Evolutionary conservation across 2,113 vertebrate genomes (phyloP), one percentile per base, ranked within the genome.

Genomic region (Picathartes gymnocephalus): DNA sequence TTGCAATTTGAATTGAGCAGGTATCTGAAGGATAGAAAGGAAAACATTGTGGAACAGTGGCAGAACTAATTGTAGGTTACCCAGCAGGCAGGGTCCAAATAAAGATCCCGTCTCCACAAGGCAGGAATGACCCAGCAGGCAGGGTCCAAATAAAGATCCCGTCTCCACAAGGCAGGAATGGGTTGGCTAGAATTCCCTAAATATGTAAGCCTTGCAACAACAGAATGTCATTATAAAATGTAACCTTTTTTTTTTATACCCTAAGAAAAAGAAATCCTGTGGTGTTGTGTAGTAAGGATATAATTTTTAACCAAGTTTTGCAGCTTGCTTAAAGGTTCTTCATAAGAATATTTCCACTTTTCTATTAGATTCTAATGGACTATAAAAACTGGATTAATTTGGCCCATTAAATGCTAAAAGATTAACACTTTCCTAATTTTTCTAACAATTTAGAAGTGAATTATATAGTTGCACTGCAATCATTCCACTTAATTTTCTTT

Each of bases 401-500:
- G 42, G 21, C 58, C 35, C n/a, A 73, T 92, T 89, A 85, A 78
- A 69, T 93, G 79, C 81, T 83, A 86, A 81, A 82, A 90, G 69
- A 81, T 72, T 73, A 84, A 84, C 50, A 72, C 25, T 84, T 78
- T 61, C 60, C 39, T 85, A n/a, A 61, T 94, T 94, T 92, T 85
- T 56, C 74, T 80, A 70, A 68, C 73, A 76, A 70, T 83, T 89
- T 76, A 81, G 60, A 81, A 84, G 40, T 60, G 68, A 89, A 77
- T 85, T 83, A 88, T 58, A 42, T 28, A 78, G 72, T 33, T 64
- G 27, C 70, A 77, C 80, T 90, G 47, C 27, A 72, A 68, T 88
- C 11, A 88, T 78, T 80, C 30, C 64, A 47, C 86, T 90, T 86
- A 86, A 90, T 92, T 96, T 95, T 94, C 81, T 91, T 83, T 66